Percentiles rank a stretch among this genome's conserved stretches.
Conservation (phyloP, 2,113 vertebrate genomes). For the Cynopterus brachyotis region DNA sequence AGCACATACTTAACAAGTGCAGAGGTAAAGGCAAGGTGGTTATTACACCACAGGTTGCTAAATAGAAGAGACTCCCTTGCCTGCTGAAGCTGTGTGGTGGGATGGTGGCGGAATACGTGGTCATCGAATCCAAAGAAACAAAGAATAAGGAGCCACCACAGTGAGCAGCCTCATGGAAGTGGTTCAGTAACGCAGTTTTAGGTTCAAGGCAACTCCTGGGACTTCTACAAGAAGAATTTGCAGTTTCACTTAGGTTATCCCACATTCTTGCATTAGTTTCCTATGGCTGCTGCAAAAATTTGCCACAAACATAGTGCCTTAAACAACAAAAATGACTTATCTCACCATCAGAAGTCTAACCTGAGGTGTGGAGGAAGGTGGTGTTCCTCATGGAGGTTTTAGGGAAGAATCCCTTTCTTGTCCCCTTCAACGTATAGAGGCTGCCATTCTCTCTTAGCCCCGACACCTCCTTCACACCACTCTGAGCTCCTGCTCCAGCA, state of each 20-base stretch:
- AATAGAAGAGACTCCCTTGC: background rate
- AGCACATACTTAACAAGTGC: background rate
- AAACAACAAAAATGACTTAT: background rate
- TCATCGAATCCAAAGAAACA: background rate
- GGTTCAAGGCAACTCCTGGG: background rate
- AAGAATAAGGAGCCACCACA: background rate
- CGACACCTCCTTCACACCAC: accelerated
- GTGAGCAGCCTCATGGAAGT: background rate
- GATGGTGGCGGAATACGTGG: accelerated
- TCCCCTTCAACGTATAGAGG: accelerated
- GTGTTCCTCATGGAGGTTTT: accelerated
- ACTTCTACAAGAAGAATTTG: accelerated
- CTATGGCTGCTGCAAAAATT: background rate
- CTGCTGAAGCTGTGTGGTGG: accelerated
- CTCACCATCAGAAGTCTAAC: background rate
- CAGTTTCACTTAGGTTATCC: background rate
- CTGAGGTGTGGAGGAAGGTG: accelerated
- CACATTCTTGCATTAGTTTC: background rate
- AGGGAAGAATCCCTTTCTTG: accelerated
- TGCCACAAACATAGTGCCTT: background rate
- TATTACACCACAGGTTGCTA: too few relatives aligned
- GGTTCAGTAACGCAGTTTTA: background rate
- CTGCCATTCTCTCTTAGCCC: accelerated
- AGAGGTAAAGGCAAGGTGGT: background rate
- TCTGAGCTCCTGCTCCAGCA: background rate